Evolutionary conservation across 30 jellyfish, hydroid and myxozoan genomes (phyloP).

Genomic region (Catostylus mosaicus): DNA sequence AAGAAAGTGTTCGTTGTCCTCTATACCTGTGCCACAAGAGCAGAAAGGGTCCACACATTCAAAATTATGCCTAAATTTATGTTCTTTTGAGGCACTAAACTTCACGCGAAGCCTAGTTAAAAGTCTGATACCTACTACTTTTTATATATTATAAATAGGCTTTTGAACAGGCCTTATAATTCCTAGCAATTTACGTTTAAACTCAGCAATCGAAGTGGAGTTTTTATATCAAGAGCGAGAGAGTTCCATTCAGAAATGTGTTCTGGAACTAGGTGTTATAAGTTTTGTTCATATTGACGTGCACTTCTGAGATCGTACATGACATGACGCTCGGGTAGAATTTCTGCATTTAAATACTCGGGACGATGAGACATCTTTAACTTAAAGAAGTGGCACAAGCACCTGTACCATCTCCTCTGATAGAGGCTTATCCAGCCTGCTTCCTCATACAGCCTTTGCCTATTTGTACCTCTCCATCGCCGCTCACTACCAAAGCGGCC

Average conservation of each 20-base stretch:
- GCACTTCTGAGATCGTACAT: background rate
- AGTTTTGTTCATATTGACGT: background rate
- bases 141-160: background rate
- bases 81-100: background rate
- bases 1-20: background rate
- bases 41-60: background rate
- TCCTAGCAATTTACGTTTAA: background rate
- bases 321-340: background rate
- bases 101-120: background rate
- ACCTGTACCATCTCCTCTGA: background rate
- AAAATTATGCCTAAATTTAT: constrained; percentile 1
- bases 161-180: background rate
- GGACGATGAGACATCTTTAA: background rate
- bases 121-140: background rate
- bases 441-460: background rate
- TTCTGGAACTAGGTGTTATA: background rate
- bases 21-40: background rate
- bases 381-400: background rate
- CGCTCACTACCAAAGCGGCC: background rate
- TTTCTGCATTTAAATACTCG: background rate
- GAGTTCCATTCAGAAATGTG: background rate
- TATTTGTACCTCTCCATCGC: background rate
- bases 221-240: background rate
- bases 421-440: background rate
- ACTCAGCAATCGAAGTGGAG: background rate